Evolutionary conservation across 2,113 vertebrate species (phyloP).

Genomic region (Aegotheles bennettii): DNA sequence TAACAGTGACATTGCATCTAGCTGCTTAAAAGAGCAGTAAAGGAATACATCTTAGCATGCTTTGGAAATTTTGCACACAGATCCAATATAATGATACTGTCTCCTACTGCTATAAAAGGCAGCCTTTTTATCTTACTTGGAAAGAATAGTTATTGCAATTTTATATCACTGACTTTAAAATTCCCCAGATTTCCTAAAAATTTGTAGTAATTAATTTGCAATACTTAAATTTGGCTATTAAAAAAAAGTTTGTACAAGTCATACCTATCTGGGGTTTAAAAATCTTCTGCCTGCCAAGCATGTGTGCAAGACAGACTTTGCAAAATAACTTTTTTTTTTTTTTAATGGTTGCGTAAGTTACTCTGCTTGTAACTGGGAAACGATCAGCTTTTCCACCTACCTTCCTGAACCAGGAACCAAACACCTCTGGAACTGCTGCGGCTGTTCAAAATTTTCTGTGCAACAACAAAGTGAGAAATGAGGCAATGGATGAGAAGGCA

Average conservation of each 20-base stretch:
- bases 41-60: rapidly evolving
- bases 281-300: neutral
- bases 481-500: neutral
- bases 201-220: neutral
- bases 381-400: neutral
- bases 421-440: neutral
- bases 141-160: neutral
- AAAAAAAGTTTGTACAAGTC: neutral
- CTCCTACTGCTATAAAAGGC: neutral
- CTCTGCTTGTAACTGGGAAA: neutral
- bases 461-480: neutral
- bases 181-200: neutral
- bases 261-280: neutral
- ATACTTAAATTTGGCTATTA: neutral
- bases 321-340: neutral
- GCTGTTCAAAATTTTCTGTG: neutral
- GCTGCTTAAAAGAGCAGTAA: neutral
- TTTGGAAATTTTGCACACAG: neutral
- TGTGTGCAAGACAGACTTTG: neutral
- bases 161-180: neutral
- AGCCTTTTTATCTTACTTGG: neutral
- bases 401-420: neutral
- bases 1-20: neutral
- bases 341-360: neutral
- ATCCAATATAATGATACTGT: neutral